Conservation (phyloP, 1,140 invertebrate genomes). For the Luehdorfia chinensis region DNA sequence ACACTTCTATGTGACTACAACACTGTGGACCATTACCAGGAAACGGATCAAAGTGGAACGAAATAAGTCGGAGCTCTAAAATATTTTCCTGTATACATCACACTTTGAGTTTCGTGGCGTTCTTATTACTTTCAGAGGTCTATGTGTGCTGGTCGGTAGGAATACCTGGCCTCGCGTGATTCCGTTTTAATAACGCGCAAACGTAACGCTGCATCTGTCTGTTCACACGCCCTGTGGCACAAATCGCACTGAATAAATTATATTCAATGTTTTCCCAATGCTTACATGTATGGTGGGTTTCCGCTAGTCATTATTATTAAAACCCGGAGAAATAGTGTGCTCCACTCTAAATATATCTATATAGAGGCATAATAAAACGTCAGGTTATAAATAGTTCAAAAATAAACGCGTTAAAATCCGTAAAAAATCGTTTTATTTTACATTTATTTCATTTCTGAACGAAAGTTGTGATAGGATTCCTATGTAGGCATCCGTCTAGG, state of each 20-base stretch:
- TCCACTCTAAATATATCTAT: too few relatives aligned
- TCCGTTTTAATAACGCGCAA: conserved; percentile 10
- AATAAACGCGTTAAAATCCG: too few relatives aligned
- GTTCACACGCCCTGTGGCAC: conserved; percentile 4
- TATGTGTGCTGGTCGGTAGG: not conserved
- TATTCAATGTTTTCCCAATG: conserved; percentile 1
- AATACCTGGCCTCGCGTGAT: conserved; percentile 4
- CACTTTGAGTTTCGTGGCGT: too few relatives aligned
- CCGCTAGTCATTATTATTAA: too few relatives aligned
- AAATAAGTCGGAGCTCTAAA: conserved; percentile 4
- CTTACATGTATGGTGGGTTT: not conserved
- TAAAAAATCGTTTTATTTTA: too few relatives aligned
- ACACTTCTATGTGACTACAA: conserved; percentile 3
- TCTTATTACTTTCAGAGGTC: conserved; percentile 1
- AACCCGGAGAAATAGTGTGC: too few relatives aligned
- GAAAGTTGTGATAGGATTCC: too few relatives aligned
- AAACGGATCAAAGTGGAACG: conserved; percentile 1
- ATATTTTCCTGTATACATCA: too few relatives aligned
- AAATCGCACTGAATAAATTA: conserved; percentile 14
- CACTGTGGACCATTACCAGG: conserved; percentile 6
- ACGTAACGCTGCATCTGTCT: conserved; percentile 9
- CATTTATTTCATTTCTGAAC: too few relatives aligned
- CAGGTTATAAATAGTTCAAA: too few relatives aligned
- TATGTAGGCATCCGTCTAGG: too few relatives aligned
- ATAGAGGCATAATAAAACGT: too few relatives aligned